These are phyloP conservation scores for Portevinia maculata DNA, from an alignment of 2,888 invertebrate species.

Conservation along the genomic window DNA sequence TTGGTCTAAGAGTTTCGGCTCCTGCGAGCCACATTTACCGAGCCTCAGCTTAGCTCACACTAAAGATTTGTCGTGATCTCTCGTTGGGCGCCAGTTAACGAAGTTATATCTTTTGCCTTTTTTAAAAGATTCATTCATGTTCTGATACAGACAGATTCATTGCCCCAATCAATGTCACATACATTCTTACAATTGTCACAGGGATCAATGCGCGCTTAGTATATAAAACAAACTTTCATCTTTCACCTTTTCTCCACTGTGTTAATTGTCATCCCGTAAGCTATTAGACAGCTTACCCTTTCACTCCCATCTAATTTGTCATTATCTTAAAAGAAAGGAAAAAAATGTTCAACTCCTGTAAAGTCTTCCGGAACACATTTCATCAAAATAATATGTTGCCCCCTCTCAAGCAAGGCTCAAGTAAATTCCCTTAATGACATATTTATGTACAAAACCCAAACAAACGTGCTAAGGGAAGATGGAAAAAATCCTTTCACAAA, in stretches of 20 bases:
- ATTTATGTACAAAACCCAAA: constrained; percentile 63
- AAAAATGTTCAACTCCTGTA: constrained; percentile 6
- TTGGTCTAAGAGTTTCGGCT: too few relatives aligned
- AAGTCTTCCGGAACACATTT: neutral
- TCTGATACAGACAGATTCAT: too few relatives aligned
- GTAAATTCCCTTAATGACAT: constrained; percentile 67
- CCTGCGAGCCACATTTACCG: too few relatives aligned
- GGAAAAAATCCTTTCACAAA: constrained; percentile 57
- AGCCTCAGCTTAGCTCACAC: too few relatives aligned
- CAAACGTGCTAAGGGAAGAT: constrained; percentile 22
- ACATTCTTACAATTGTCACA: too few relatives aligned
- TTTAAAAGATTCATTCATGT: too few relatives aligned
- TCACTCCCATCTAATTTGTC: constrained; percentile 1
- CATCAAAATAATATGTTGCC: neutral
- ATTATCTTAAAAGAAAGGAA: constrained; percentile 12
- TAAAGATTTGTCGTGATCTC: neutral
- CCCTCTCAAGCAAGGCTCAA: neutral
- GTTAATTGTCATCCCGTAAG: neutral
- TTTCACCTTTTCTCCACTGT: neutral
- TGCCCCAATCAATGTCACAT: too few relatives aligned
- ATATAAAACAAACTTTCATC: neutral
- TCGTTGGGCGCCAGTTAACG: neutral
- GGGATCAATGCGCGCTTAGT: neutral
- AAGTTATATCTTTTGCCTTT: too few relatives aligned
- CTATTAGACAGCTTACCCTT: constrained; percentile 28